phyloP scores from a whole-genome alignment of 92 coral and sea anemone genomes.

The Palythoa heliodiscus region DNA sequence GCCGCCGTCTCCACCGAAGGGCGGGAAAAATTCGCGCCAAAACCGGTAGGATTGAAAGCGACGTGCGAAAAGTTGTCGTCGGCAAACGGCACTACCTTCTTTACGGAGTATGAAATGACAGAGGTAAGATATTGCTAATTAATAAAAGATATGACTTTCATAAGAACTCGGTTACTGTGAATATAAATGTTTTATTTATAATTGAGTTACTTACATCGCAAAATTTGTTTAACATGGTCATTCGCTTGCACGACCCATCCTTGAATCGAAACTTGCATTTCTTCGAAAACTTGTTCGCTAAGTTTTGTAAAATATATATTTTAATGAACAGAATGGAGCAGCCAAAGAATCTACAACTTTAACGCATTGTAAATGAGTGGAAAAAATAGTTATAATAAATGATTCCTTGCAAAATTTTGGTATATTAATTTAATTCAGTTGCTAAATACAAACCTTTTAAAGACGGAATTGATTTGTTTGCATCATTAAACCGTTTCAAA shows the following conservation, averaged over 20 bases:
- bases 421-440: not conserved
- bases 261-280: slow-evolving; percentile 59
- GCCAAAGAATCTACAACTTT: not conserved
- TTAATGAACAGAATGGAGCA: not conserved
- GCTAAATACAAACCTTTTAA: not conserved
- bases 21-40: not conserved
- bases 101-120: too few relatives aligned
- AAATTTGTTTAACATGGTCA: slow-evolving; percentile 53
- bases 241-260: slow-evolving; percentile 66
- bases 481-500: slow-evolving; percentile 3
- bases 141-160: too few relatives aligned
- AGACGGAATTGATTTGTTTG: not conserved
- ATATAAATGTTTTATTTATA: too few relatives aligned
- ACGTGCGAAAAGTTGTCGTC: too few relatives aligned
- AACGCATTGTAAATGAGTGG: too few relatives aligned
- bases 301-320: not conserved
- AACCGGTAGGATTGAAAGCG: not conserved
- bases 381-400: too few relatives aligned
- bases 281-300: slow-evolving; percentile 59
- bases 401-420: not conserved
- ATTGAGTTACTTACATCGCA: slow-evolving; percentile 50
- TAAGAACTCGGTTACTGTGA: too few relatives aligned
- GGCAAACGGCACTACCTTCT: too few relatives aligned
- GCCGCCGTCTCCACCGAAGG: not conserved
- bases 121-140: too few relatives aligned